phyloP scores from a whole-genome alignment of 2,113 vertebrate species.

The Struthidea cinerea region DNA sequence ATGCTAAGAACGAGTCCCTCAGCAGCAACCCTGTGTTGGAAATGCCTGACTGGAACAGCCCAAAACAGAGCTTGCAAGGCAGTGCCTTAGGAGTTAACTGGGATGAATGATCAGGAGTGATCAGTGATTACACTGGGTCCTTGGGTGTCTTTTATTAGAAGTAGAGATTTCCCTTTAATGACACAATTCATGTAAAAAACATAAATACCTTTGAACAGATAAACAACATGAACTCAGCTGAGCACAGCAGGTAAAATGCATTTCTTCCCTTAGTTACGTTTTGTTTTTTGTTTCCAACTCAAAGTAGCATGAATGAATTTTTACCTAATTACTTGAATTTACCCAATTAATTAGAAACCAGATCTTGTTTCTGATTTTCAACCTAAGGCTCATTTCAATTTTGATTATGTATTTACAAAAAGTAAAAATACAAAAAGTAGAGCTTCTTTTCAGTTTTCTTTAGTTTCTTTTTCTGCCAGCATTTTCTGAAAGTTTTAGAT shows the following conservation, averaged over 20 bases:
- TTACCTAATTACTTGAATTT: neutral
- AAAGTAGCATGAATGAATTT: neutral
- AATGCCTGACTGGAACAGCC: neutral
- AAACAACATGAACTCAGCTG: neutral
- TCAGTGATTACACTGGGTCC: neutral
- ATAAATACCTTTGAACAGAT: neutral
- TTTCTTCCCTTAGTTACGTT: neutral
- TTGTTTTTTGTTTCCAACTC: neutral
- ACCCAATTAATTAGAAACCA: neutral
- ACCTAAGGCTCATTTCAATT: neutral
- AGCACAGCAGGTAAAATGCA: neutral
- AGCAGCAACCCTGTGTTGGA: neutral
- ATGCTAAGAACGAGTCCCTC: neutral
- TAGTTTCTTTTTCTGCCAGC: neutral
- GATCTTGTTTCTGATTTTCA: neutral
- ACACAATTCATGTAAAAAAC: accelerated
- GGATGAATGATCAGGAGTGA: neutral
- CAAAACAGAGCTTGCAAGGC: neutral
- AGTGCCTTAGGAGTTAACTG: neutral
- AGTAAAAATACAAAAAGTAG: neutral
- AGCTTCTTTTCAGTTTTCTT: neutral
- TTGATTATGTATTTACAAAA: neutral
- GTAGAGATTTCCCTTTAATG: neutral
- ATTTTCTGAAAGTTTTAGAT: conserved; percentile 5
- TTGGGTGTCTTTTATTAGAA: neutral